Evolutionary conservation across 2,113 vertebrate genomes (phyloP).

Genomic region (Serinus canaria): DNA sequence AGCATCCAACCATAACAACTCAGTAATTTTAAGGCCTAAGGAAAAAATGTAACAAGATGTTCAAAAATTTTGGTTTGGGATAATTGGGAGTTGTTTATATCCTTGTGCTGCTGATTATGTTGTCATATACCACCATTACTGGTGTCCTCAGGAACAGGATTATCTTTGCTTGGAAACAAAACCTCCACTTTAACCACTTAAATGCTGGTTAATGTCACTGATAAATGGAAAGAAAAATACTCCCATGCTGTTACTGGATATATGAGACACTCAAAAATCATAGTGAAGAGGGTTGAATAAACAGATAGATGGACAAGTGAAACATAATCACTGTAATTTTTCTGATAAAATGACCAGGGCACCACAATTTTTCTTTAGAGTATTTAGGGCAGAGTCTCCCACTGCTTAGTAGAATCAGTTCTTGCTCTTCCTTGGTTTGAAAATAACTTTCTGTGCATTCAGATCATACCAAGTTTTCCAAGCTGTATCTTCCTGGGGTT

Average conservation of each 20-base stretch:
- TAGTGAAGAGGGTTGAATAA: neutral
- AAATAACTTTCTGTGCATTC: neutral
- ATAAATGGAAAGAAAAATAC: neutral
- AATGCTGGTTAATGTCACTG: neutral
- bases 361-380: neutral
- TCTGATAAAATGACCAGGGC: neutral
- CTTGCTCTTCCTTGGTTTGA: neutral
- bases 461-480: neutral
- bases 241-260: neutral
- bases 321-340: neutral
- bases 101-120: slow-evolving; percentile 26
- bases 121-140: slow-evolving; percentile 23
- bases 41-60: slow-evolving; percentile 68
- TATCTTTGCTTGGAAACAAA: slow-evolving; percentile 36
- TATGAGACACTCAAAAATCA: neutral
- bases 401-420: neutral
- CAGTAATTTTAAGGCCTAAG: slow-evolving; percentile 65
- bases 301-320: neutral
- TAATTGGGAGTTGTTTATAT: slow-evolving; percentile 64
- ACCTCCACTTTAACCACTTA: slow-evolving; percentile 47
- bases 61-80: slow-evolving; percentile 57
- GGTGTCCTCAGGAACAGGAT: slow-evolving; percentile 2
- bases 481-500: neutral
- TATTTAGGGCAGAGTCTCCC: neutral
- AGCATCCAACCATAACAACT: slow-evolving; percentile 67